Base-by-base conservation (phyloP, 2,888 invertebrate species). In the Amiota communis region DNA sequence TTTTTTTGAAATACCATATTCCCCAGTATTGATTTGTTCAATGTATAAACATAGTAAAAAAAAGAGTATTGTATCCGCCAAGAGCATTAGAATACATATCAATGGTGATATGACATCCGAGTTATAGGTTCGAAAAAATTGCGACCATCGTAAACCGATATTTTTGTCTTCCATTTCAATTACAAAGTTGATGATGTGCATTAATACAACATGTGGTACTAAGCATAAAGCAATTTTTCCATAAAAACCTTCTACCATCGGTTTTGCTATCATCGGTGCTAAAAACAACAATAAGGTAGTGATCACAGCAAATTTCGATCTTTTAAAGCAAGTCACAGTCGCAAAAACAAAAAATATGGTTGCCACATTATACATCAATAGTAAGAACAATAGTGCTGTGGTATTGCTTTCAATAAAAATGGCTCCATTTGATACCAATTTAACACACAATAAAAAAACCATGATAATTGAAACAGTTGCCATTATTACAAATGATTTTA, bases 21-120 rank as follows among this genome's bases (percentile, higher is more conserved):
- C 94, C 15, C 96, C 97, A 0, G 97, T 97, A 77, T 93, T 91
- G 8, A 98, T 92, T 76, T 94, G 94, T 88, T 97, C 97, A 46
- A 97, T 90, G 85, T 97, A 98, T 78, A 96, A 90, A 0, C 97
- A 93, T 36, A 96, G 86, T 1, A 94, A 70, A 84, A 95, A 91
- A 83, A 96, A 95, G 0, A 81, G 0, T 0, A 79, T 0, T 9
- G 76, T 75, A 0, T 36, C 36, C 8, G 74, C 61, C 3, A 74
- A 0, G 0, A 94, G 72, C 8, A 93, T 81, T 76, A 97, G 86
- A 91, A 96, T 93, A 0, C 95, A 77, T 56, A 96, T 92, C 92
- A 23, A 94, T 88, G 51, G 96, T 91, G 11, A 95, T 88, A 85
- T 53, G 8, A n/a, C 3, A 15, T 15, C n/a, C 1, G 53, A n/a